Conservation (phyloP, 2,113 vertebrate genomes). For the Nothobranchius kuhntae region DNA sequence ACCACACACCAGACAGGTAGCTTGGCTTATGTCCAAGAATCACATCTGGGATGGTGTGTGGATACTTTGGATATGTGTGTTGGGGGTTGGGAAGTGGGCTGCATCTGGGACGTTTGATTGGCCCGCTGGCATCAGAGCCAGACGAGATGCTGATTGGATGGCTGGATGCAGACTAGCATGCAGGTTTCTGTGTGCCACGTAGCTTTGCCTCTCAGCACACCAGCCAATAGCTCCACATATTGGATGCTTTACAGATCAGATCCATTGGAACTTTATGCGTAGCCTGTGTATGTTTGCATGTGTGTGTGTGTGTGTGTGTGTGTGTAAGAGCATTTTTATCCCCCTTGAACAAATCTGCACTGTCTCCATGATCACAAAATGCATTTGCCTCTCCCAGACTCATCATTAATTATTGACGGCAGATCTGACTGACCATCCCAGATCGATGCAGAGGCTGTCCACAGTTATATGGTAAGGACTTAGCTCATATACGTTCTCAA, state of each 20-base stretch:
- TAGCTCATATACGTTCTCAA: slow-evolving; percentile 17
- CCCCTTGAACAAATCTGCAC: slow-evolving; percentile 50
- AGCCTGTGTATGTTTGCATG: slow-evolving; percentile 8
- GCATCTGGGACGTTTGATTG: slow-evolving; percentile 66
- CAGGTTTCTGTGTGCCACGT: slow-evolving; percentile 62
- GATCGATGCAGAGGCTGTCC: slow-evolving; percentile 49
- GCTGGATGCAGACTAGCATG: slow-evolving; percentile 55
- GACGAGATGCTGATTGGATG: slow-evolving; percentile 62
- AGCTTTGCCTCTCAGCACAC: slow-evolving; percentile 49
- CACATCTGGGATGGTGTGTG: slow-evolving; percentile 71
- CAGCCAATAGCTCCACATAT: slow-evolving; percentile 59
- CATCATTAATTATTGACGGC: slow-evolving; percentile 69
- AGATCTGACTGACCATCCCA: slow-evolving; percentile 54
- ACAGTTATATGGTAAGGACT: slow-evolving; percentile 11
- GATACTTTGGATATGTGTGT: slow-evolving; percentile 37
- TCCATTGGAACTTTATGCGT: slow-evolving; percentile 28
- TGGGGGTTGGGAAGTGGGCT: slow-evolving; percentile 32
- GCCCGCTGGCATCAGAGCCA: slow-evolving; percentile 45
- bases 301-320: slow-evolving; percentile 24
- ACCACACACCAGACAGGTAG: slow-evolving; percentile 44
- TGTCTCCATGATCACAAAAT: slow-evolving; percentile 58
- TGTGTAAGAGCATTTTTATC: slow-evolving; percentile 63
- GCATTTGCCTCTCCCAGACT: slow-evolving; percentile 67
- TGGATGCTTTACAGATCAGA: slow-evolving; percentile 69
- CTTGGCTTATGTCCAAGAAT: slow-evolving; percentile 66